phyloP scores from a whole-genome alignment of 1,140 invertebrate species.

The Cydia pomonella region DNA sequence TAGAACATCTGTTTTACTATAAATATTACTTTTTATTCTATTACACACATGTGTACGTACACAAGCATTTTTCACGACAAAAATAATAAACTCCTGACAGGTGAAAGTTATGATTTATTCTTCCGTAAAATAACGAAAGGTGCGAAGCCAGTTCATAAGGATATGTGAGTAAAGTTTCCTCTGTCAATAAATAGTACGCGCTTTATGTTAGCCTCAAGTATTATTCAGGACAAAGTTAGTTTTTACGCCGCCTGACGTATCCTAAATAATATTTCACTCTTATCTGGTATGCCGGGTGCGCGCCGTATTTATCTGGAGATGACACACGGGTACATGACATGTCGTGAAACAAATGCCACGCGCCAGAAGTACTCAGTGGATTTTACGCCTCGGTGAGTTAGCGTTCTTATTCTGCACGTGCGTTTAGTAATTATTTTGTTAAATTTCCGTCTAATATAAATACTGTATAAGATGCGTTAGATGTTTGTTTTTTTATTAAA shows the following conservation, averaged over 20 bases:
- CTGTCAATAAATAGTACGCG: not conserved
- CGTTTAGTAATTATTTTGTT: slow-evolving; percentile 4
- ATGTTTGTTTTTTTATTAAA: too few species aligned
- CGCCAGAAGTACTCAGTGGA: slow-evolving; percentile 9
- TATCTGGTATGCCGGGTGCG: slow-evolving; percentile 25
- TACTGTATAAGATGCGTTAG: not conserved
- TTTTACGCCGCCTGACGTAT: slow-evolving; percentile 2
- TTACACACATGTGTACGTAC: not conserved
- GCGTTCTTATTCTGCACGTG: slow-evolving; percentile 6
- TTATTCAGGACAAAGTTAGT: slow-evolving; percentile 12
- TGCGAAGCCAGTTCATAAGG: slow-evolving; percentile 17
- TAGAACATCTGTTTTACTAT: not conserved
- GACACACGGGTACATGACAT: slow-evolving; percentile 27
- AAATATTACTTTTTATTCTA: not conserved
- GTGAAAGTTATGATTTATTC: slow-evolving; percentile 30
- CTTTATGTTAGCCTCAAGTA: not conserved
- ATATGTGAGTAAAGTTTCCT: slow-evolving; percentile 11
- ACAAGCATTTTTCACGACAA: slow-evolving; percentile 13
- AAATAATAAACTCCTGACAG: slow-evolving; percentile 6
- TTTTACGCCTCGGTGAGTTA: not conserved
- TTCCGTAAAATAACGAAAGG: slow-evolving; percentile 16
- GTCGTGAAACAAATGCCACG: slow-evolving; percentile 22
- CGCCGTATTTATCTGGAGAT: slow-evolving; percentile 32
- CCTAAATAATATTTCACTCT: slow-evolving; percentile 29
- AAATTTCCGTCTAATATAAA: not conserved